phyloP scores from a whole-genome alignment of 2,888 invertebrate genomes.

The Ochropacha duplaris region DNA sequence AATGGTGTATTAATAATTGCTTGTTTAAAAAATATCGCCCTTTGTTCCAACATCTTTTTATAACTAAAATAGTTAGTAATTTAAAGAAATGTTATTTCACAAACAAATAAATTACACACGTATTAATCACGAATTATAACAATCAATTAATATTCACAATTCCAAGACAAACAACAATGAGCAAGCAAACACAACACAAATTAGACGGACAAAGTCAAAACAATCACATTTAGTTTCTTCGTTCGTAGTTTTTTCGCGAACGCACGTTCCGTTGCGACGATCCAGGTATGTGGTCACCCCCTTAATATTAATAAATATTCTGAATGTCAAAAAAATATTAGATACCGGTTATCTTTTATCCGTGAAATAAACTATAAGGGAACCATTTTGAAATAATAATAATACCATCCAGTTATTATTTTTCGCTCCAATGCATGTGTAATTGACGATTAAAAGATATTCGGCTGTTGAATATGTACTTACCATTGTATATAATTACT shows the following conservation, averaged over 20 bases:
- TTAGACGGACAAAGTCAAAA: conserved; percentile 16
- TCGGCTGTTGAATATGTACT: not conserved
- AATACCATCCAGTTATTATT: too few species aligned
- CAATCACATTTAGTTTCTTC: not conserved
- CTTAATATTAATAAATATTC: not conserved
- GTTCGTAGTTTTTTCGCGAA: not conserved
- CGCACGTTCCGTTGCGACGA: not conserved
- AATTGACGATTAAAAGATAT: not conserved
- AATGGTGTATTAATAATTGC: too few species aligned
- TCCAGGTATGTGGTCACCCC: not conserved
- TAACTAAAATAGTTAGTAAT: not conserved
- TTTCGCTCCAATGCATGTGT: too few species aligned
- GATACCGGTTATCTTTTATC: not conserved
- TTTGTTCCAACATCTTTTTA: not conserved
- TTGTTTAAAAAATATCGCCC: not conserved
- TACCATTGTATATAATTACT: not conserved
- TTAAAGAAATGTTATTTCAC: conserved; percentile 5
- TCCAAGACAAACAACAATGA: conserved; percentile 18
- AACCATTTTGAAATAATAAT: not conserved
- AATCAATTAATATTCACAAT: conserved; percentile 27
- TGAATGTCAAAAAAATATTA: not conserved
- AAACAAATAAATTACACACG: conserved; percentile 19
- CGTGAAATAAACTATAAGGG: not conserved
- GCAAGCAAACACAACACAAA: conserved; percentile 12
- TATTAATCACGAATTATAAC: conserved; percentile 22